Percentiles rank a stretch among this genome's conserved stretches.
Evolutionary conservation across 2,888 invertebrate genomes (phyloP).

Genomic region (Neoitamus cyanurus): DNA sequence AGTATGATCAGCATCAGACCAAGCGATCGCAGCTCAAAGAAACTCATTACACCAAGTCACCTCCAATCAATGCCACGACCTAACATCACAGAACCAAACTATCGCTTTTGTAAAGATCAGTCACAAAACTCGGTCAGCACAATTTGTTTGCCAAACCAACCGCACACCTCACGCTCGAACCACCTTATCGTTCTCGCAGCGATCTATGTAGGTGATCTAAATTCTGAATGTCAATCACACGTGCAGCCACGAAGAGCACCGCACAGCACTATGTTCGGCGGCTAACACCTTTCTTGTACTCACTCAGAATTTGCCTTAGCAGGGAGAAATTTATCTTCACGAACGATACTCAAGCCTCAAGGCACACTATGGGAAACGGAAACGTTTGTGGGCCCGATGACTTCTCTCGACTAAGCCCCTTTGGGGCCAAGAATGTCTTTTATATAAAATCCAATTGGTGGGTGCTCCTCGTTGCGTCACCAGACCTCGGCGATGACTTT

Average conservation of each 20-base stretch:
- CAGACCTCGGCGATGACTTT: not conserved
- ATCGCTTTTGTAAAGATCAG: not conserved
- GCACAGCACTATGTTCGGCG: not conserved
- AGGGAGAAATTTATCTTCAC: not conserved
- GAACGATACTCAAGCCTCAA: not conserved
- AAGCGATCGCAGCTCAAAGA: not conserved
- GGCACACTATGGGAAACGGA: not conserved
- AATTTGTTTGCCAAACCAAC: not conserved
- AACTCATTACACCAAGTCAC: not conserved
- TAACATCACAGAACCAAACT: not conserved
- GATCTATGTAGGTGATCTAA: not conserved
- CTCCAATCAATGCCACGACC: not conserved
- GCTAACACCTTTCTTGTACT: not conserved
- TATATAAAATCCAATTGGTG: not conserved
- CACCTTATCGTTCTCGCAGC: not conserved
- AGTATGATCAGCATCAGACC: not conserved
- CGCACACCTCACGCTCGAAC: not conserved
- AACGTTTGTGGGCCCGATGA: not conserved
- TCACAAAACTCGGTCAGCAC: not conserved
- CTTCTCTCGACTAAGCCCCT: not conserved
- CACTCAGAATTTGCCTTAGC: not conserved
- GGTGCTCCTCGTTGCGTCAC: conserved; percentile 8
- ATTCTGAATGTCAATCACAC: not conserved
- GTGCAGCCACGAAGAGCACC: not conserved
- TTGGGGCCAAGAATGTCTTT: not conserved